Evolutionary conservation across 2,797 vertebrate genomes (phyloP).

Genomic region (Sphaeramia orbicularis): DNA sequence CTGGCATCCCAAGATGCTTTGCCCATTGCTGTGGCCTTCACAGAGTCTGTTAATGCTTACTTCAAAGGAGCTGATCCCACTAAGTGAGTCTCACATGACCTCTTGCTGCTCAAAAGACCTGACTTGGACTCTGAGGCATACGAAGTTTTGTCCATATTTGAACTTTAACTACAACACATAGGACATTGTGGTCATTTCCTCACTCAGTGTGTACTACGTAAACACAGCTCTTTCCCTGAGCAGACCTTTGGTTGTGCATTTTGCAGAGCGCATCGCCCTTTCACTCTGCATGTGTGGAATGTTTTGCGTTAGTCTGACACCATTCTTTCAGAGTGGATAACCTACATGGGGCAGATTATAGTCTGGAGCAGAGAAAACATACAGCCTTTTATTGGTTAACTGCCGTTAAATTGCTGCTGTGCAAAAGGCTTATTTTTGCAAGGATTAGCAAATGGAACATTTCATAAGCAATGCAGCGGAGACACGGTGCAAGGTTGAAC

Average conservation of each 20-base stretch:
- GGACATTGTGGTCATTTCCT: slow-evolving; percentile 7
- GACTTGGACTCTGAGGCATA: slow-evolving; percentile 40
- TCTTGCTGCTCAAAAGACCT: slow-evolving; percentile 56
- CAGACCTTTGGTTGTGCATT: background rate
- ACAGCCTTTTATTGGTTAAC: slow-evolving; percentile 83
- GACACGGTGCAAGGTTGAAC: slow-evolving; percentile 49
- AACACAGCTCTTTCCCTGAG: slow-evolving; percentile 1
- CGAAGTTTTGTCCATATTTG: slow-evolving; percentile 53
- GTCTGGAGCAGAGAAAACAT: slow-evolving; percentile 80
- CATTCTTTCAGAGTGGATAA: slow-evolving; percentile 84
- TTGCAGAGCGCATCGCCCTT: slow-evolving; percentile 18
- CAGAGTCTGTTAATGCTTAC: slow-evolving; percentile 98
- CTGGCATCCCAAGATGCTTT: slow-evolving; percentile 94
- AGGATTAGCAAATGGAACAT: slow-evolving; percentile 85
- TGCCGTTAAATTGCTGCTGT: slow-evolving; percentile 82
- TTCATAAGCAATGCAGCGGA: slow-evolving; percentile 76
- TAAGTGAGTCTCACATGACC: slow-evolving; percentile 90
- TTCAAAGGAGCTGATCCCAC: slow-evolving; percentile 99
- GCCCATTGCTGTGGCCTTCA: slow-evolving; percentile 97
- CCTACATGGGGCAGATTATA: slow-evolving; percentile 77
- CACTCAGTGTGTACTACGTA: background rate
- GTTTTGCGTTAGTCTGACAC: slow-evolving; percentile 75
- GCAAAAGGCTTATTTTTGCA: slow-evolving; percentile 80
- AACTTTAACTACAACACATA: slow-evolving; percentile 38
- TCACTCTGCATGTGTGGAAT: slow-evolving; percentile 64